These are phyloP conservation scores for Lacanobia wlatinum DNA, from an alignment of 2,888 invertebrate species.

Conservation along the genomic window DNA sequence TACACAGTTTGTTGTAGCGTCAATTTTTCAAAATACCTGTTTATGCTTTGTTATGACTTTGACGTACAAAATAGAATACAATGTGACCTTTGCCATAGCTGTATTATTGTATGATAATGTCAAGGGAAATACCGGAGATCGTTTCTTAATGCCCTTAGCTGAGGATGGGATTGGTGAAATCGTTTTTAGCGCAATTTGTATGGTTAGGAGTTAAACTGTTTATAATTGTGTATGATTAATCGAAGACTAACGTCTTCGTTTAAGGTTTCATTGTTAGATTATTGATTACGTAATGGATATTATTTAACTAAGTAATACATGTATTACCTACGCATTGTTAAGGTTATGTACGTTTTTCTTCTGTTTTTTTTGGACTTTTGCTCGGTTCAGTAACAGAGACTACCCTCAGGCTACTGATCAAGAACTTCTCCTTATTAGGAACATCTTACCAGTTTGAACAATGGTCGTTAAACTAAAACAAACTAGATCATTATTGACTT, in stretches of 20 bases:
- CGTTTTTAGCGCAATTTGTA: slow-evolving; percentile 38
- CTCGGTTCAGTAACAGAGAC: not conserved
- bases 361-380: too few relatives aligned
- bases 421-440: not conserved
- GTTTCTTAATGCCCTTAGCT: slow-evolving; percentile 66
- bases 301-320: not conserved
- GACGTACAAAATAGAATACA: slow-evolving; percentile 64
- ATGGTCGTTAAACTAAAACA: not conserved
- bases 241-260: not conserved
- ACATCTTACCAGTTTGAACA: not conserved
- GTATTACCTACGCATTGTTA: not conserved
- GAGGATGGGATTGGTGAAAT: slow-evolving; percentile 55
- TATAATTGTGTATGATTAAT: slow-evolving; percentile 33
- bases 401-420: not conserved
- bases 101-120: slow-evolving; percentile 75
- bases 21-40: slow-evolving; percentile 39
- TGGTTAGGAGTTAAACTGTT: slow-evolving; percentile 19
- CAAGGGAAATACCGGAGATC: slow-evolving; percentile 75
- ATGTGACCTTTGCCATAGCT: slow-evolving; percentile 69
- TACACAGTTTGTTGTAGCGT: slow-evolving; percentile 9
- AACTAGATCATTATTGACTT: not conserved
- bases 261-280: not conserved
- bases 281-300: not conserved
- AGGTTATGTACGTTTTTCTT: too few relatives aligned
- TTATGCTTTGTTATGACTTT: slow-evolving; percentile 50